Evolutionary conservation across 2,888 invertebrate genomes (phyloP).

Genomic region (Eucriotettix oculatus): DNA sequence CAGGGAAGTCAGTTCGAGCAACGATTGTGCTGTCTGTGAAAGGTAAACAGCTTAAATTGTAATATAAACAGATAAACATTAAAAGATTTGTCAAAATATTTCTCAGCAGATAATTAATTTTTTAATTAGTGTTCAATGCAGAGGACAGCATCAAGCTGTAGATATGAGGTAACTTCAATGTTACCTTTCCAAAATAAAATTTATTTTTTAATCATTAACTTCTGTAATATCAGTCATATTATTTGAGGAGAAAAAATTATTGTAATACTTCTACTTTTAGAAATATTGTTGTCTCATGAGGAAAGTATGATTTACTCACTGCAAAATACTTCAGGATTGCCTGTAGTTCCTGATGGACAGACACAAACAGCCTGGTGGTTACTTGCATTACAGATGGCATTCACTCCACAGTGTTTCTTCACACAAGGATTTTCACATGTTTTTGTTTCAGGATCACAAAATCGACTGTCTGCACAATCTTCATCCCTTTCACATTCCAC

Average conservation of each 20-base stretch:
- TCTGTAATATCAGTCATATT: neutral
- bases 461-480: constrained; percentile 60
- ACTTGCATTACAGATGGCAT: constrained; percentile 60
- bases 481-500: constrained; percentile 46
- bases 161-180: too few relatives aligned
- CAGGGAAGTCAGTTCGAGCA: constrained; percentile 65
- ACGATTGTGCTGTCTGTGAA: constrained; percentile 26
- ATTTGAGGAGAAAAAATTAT: too few relatives aligned
- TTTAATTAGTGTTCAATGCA: too few relatives aligned
- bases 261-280: too few relatives aligned
- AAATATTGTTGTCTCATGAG: neutral
- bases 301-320: constrained; percentile 30
- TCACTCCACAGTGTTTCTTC: constrained; percentile 53
- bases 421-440: constrained; percentile 68
- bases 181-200: too few relatives aligned
- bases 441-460: constrained; percentile 50
- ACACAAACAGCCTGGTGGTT: constrained; percentile 62
- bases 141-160: too few relatives aligned
- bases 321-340: constrained; percentile 59
- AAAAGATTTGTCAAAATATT: too few relatives aligned
- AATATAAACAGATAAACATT: neutral
- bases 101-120: too few relatives aligned
- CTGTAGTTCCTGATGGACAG: constrained; percentile 58
- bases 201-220: neutral
- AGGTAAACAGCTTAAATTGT: constrained; percentile 4